Evolutionary conservation across 2,113 vertebrate genomes (phyloP).

Genomic region (Lycaon pictus): DNA sequence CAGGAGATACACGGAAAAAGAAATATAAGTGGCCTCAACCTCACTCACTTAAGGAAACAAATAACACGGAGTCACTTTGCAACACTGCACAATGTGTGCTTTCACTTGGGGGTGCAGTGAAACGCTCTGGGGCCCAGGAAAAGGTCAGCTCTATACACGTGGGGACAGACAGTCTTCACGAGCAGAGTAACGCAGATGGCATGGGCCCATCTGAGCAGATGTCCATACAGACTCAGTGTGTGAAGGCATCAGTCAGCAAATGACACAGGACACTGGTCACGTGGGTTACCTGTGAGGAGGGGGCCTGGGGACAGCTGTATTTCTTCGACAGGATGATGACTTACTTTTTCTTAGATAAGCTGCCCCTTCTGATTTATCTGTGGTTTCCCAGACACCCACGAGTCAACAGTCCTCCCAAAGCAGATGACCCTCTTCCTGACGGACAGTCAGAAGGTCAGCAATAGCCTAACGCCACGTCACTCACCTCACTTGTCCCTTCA

Average conservation of each 20-base stretch:
- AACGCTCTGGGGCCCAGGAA: neutral
- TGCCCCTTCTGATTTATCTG: neutral
- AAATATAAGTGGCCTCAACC: neutral
- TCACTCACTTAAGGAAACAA: neutral
- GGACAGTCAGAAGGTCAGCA: neutral
- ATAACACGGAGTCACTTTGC: neutral
- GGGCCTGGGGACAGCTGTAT: neutral
- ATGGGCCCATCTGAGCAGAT: accelerated
- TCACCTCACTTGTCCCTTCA: neutral
- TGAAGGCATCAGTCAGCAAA: neutral
- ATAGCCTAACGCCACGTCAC: neutral
- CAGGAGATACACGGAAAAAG: neutral
- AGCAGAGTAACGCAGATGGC: accelerated
- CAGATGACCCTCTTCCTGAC: neutral
- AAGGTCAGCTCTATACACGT: neutral
- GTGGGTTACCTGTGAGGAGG: too few species aligned
- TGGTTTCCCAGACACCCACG: neutral
- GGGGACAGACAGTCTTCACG: too few species aligned
- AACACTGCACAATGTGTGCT: accelerated
- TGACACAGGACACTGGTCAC: accelerated
- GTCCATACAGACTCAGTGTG: accelerated
- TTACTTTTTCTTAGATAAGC: neutral
- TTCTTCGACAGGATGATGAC: neutral
- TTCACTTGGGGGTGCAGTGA: neutral
- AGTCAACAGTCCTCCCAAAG: too few species aligned